Conservation (phyloP, 1,140 invertebrate species). For the Dreissena polymorpha region DNA sequence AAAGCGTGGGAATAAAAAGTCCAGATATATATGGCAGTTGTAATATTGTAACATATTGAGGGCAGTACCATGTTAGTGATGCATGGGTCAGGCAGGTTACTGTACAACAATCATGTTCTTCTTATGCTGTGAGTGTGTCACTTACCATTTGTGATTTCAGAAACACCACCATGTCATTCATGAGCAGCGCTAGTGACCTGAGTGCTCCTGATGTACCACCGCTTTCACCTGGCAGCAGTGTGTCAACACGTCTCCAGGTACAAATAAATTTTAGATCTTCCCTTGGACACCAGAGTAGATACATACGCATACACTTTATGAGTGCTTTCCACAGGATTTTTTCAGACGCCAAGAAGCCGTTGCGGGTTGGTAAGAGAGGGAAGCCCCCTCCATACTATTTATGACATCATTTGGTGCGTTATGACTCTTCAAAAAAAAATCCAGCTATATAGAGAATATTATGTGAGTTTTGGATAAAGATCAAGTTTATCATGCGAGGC, state of each 20-base stretch:
- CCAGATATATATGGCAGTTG: neutral
- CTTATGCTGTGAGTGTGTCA: neutral
- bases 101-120: neutral
- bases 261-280: too few relatives aligned
- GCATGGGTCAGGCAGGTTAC: neutral
- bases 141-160: neutral
- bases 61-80: neutral
- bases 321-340: too few relatives aligned
- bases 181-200: constrained; percentile 17
- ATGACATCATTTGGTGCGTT: too few relatives aligned
- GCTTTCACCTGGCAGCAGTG: constrained; percentile 44
- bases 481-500: too few relatives aligned
- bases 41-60: neutral
- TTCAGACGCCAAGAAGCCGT: too few relatives aligned
- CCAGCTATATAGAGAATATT: too few relatives aligned
- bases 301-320: too few relatives aligned
- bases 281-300: too few relatives aligned
- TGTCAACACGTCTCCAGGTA: constrained; percentile 55
- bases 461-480: too few relatives aligned
- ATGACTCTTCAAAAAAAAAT: too few relatives aligned
- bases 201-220: constrained; percentile 49
- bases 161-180: neutral
- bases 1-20: neutral
- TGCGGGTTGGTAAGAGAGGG: too few relatives aligned
- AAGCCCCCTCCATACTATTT: too few relatives aligned